Evolutionary conservation across 1,140 invertebrate species (phyloP).

Genomic region (Bombus picipes): DNA sequence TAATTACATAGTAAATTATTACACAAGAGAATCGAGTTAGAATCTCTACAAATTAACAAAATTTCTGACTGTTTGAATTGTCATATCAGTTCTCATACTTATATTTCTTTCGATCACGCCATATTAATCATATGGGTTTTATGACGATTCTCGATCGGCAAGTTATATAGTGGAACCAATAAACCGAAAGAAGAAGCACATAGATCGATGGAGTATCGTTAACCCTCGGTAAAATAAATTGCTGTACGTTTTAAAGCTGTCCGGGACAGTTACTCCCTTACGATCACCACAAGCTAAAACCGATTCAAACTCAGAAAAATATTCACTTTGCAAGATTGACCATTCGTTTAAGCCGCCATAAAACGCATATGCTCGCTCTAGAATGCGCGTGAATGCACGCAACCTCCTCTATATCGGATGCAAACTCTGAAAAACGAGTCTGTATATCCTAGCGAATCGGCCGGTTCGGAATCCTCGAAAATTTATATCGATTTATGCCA

Average conservation of each 20-base stretch:
- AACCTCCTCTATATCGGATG: not conserved
- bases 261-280: not conserved
- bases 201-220: not conserved
- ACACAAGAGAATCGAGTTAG: no score
- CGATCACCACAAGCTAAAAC: not conserved
- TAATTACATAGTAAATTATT: no score
- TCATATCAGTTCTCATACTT: no score
- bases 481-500: conserved; percentile 66
- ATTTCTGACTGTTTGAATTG: not conserved
- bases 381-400: not conserved
- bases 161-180: not conserved
- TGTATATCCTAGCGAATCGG: conserved; percentile 52
- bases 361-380: conserved; percentile 41
- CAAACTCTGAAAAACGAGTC: conserved; percentile 36
- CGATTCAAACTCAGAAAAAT: conserved; percentile 17
- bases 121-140: not conserved
- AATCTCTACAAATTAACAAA: no score
- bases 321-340: conserved; percentile 61
- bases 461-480: conserved; percentile 54
- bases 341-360: conserved; percentile 37
- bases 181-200: not conserved
- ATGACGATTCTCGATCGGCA: not conserved
- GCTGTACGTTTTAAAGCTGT: not conserved
- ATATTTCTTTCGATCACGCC: no score
- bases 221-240: conserved; percentile 11